Evolutionary conservation across 2,888 invertebrate species (phyloP), one percentile per base, ranked within the genome.

Genomic region (Oscheius onirici): DNA sequence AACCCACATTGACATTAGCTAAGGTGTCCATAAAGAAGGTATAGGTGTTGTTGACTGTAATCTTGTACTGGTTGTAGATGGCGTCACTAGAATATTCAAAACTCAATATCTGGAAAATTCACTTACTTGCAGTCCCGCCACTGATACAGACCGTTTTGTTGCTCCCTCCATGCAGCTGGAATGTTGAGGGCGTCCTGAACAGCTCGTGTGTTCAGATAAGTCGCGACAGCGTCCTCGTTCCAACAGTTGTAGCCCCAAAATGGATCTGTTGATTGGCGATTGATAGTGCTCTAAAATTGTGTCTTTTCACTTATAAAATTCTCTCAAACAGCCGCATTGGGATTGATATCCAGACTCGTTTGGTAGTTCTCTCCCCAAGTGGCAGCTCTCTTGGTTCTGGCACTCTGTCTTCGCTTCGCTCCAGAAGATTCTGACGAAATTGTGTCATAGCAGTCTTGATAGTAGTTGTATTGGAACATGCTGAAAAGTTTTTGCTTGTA

Each of bases 191-290:
- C 63, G 11, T 63, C 49, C 34, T 68, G 67, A 34, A 71, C 71
- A 2, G 63, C 70, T 40, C 61, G 61, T 3, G 52, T 70, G 55
- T 85, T 84, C 60, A 83, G 54, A 65, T 84, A 86, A n/a, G 22
- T 63, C n/a, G 54, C 43, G 15, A 83, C 76, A 24, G 84, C 83
- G 28, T 82, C 74, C 26, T 83, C 81, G 60, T 86, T 84, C 79
- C 84, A 83, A 65, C 86, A 86, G 43, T 82, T 78, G 68, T 82
- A 84, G n/a, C 80, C 83, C 69, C 72, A 75, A 57, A 82, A 79
- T 44, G 77, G 79, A 72, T 84, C 84, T 13, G 82, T 84, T 2
- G 83, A 84, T 61, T 75, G 77, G 11, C 79, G 73, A 71, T 83
- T 82, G 46, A 82, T 52, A 5, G 77, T 55, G 3, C 54, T 58